Evolutionary conservation across 2,797 vertebrate genomes (phyloP).

Genomic region (Schizopygopsis pylzovi): DNA sequence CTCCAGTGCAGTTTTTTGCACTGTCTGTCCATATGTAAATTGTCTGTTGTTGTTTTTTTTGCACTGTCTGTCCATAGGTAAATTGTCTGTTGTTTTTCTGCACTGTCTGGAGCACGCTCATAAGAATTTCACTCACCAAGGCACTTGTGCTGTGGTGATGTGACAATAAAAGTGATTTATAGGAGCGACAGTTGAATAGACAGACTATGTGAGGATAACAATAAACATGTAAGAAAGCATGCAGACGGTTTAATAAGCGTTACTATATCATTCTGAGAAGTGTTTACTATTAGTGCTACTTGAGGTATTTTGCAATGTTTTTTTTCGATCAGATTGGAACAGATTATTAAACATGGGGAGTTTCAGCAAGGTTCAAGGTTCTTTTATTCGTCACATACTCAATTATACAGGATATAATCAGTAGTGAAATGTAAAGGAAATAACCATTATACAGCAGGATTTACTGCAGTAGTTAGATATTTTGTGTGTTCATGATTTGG

Average conservation of each 20-base stretch:
- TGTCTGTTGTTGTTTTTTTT: no score
- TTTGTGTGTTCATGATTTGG: neutral
- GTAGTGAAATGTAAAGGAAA: neutral
- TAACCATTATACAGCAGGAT: neutral
- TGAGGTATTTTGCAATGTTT: constrained; percentile 21
- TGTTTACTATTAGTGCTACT: constrained; percentile 7
- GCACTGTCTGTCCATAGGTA: no score
- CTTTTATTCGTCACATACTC: no score
- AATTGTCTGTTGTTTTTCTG: no score
- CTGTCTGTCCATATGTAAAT: no score
- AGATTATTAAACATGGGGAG: neutral
- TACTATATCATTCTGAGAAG: constrained; percentile 26
- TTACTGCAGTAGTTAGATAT: neutral
- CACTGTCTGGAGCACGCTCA: no score
- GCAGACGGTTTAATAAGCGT: constrained; percentile 1
- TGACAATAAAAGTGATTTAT: no score
- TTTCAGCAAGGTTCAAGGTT: neutral
- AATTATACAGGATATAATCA: no score
- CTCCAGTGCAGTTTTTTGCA: no score
- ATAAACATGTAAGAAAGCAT: constrained; percentile 7
- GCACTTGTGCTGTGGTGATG: no score
- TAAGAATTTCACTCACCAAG: no score
- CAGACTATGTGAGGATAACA: constrained; percentile 5
- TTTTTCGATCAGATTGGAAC: constrained; percentile 10
- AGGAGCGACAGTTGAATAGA: constrained; percentile 6